Percentiles rank a stretch among this genome's conserved stretches.
These are phyloP conservation scores for Spodoptera littoralis DNA, from an alignment of 2,888 invertebrate genomes.

Conservation along the genomic window DNA sequence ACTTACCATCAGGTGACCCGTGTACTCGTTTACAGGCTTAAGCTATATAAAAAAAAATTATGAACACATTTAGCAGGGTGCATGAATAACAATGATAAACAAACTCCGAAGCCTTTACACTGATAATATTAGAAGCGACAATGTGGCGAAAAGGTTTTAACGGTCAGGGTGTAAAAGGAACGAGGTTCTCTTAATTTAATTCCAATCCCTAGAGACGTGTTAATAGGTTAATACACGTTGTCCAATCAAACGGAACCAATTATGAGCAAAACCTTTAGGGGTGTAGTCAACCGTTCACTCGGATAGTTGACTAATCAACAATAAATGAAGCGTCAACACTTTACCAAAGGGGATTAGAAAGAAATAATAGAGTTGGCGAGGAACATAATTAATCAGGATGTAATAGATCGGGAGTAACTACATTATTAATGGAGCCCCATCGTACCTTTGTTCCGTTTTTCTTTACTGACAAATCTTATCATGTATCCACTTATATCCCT, in stretches of 20 bases:
- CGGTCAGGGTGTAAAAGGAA: not conserved
- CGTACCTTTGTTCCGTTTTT: constrained; percentile 40
- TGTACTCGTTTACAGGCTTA: too few species aligned
- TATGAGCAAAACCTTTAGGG: constrained; percentile 48
- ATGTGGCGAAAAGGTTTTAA: too few species aligned
- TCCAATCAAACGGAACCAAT: constrained; percentile 48
- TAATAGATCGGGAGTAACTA: constrained; percentile 63
- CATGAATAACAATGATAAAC: too few species aligned
- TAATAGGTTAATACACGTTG: constrained; percentile 45
- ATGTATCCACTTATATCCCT: constrained; percentile 56
- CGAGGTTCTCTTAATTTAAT: constrained; percentile 24
- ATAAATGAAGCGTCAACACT: constrained; percentile 45
- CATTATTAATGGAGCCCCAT: constrained; percentile 63
- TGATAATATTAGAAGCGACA: too few species aligned
- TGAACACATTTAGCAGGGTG: too few species aligned
- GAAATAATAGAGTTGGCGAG: constrained; percentile 59
- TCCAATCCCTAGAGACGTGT: constrained; percentile 20
- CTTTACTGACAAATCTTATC: constrained; percentile 51
- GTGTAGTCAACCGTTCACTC: constrained; percentile 48
- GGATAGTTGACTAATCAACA: constrained; percentile 50
- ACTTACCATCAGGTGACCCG: too few species aligned
- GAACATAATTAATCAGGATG: constrained; percentile 70
- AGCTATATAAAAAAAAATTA: too few species aligned
- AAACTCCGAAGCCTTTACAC: too few species aligned
- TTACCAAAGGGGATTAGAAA: constrained; percentile 36